Evolutionary conservation across 2,113 vertebrate genomes (phyloP).

Genomic region (Eclectus roratus): DNA sequence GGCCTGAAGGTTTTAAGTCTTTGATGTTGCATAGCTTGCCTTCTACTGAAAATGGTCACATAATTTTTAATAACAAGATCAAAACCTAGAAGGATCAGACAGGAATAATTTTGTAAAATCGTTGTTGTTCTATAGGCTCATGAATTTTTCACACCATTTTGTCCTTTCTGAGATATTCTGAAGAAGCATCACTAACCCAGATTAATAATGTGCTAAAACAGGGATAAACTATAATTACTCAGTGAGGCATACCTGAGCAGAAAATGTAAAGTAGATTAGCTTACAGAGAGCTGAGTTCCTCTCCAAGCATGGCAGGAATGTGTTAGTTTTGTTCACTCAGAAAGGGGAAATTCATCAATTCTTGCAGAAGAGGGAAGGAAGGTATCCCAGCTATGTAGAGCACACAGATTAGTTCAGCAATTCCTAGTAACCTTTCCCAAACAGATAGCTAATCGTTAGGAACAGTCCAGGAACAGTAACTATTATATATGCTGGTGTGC

Average conservation of each 20-base stretch:
- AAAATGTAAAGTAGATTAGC: background rate
- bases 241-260: background rate
- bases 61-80: background rate
- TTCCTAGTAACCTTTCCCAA: background rate
- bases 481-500: background rate
- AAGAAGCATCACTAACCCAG: background rate
- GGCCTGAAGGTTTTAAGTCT: background rate
- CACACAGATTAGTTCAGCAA: background rate
- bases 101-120: background rate
- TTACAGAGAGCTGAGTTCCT: background rate
- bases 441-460: background rate
- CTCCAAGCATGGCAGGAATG: background rate
- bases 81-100: background rate
- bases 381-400: background rate
- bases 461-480: background rate
- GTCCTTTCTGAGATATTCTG: background rate
- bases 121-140: background rate
- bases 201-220: fast-evolving
- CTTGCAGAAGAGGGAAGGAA: background rate
- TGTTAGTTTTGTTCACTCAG: background rate
- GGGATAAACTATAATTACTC: background rate
- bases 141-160: background rate
- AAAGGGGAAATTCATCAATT: background rate
- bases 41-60: background rate
- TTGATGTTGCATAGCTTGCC: background rate